Conservation (phyloP, 2,113 vertebrate species). For the Pogonocichla stellata region DNA sequence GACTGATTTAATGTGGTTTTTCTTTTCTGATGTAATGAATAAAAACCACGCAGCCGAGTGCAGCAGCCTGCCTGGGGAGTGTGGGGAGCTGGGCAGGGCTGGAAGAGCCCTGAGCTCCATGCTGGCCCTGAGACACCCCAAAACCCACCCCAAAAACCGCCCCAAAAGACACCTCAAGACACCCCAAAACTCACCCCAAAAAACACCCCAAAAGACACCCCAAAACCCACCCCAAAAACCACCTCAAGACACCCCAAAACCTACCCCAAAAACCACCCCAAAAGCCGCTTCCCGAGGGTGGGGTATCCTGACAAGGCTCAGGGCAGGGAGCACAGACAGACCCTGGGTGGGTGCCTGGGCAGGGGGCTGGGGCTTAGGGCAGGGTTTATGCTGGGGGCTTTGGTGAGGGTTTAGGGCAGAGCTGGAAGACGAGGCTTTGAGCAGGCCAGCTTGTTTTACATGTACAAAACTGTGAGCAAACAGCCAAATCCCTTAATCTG, state of each 20-base stretch:
- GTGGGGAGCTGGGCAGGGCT: not conserved
- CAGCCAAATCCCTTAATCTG: not conserved
- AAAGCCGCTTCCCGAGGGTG: not conserved
- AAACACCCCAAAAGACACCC: too few relatives aligned
- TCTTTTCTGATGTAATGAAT: constrained; percentile 12
- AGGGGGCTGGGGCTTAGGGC: not conserved
- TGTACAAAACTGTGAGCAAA: not conserved
- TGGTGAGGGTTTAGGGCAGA: not conserved
- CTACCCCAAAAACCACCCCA: not conserved
- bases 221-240: too few relatives aligned
- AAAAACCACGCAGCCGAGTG: not conserved
- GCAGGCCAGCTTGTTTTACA: not conserved
- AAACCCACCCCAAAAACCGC: too few relatives aligned
- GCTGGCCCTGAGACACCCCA: not conserved
- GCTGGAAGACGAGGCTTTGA: not conserved
- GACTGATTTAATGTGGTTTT: constrained; percentile 14
- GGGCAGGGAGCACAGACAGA: accelerated
- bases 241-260: too few relatives aligned
- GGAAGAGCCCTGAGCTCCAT: not conserved
- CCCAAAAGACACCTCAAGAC: too few relatives aligned
- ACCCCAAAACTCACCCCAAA: too few relatives aligned
- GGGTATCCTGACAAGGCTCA: not conserved
- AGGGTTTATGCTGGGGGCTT: not conserved
- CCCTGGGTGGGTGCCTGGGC: not conserved
- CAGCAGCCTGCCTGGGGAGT: not conserved